Conservation (phyloP, 2,797 vertebrate genomes). For the Neomorphus geoffroyi region DNA sequence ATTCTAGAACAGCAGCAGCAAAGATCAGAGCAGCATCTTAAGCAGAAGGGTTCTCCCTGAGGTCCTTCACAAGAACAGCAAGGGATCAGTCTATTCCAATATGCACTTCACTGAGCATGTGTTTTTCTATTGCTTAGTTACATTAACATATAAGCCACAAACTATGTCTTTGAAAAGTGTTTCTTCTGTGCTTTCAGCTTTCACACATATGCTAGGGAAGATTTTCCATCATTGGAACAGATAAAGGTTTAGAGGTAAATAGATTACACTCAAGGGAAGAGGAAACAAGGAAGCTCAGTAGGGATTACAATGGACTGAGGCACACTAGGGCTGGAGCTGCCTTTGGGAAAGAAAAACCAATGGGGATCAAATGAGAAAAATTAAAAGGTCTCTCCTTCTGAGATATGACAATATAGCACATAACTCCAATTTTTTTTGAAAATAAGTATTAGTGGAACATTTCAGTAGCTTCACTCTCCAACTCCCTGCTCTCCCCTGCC, state of each 20-base stretch:
- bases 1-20: not conserved
- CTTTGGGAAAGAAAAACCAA: not conserved
- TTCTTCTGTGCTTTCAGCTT: not conserved
- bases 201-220: not conserved
- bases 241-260: not conserved
- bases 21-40: not conserved
- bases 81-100: not conserved
- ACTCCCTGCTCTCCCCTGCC: not conserved
- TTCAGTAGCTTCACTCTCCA: not conserved
- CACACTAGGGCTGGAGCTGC: not conserved
- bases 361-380: not conserved
- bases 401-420: not conserved
- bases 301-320: not conserved
- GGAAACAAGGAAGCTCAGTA: not conserved
- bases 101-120: not conserved
- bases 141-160: not conserved
- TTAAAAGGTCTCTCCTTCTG: not conserved
- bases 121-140: not conserved
- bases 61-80: not conserved
- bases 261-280: not conserved
- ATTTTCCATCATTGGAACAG: not conserved
- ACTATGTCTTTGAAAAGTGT: not conserved
- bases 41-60: not conserved
- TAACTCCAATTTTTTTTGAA: not conserved
- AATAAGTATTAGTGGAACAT: not conserved